Percentiles rank a stretch among this genome's conserved stretches.
Conservation (phyloP, 2,797 vertebrate species). For the Eurystomus glaucurus region DNA sequence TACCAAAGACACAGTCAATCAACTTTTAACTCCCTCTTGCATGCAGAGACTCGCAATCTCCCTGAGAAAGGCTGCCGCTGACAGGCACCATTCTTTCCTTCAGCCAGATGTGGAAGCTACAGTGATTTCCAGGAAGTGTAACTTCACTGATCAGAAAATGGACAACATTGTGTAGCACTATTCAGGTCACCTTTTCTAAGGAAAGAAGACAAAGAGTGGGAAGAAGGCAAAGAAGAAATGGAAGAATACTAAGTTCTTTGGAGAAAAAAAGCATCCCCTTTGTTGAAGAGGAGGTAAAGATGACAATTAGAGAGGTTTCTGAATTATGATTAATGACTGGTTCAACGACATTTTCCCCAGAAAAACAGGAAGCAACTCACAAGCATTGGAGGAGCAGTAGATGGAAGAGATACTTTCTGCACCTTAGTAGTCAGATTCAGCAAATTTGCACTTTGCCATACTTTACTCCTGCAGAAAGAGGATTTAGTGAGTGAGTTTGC, state of each 20-base stretch:
- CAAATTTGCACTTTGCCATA: background rate
- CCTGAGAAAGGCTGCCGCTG: background rate
- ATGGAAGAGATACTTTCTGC: background rate
- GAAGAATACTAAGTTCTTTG: background rate
- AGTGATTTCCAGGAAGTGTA: background rate
- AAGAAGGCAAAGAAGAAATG: background rate
- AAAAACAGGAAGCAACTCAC: background rate
- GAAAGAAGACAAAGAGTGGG: background rate
- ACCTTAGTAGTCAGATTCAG: background rate
- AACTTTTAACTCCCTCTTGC: background rate
- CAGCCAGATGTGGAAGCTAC: background rate
- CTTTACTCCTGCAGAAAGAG: background rate
- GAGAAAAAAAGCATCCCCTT: background rate
- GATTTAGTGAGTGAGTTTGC: background rate
- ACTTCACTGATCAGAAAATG: background rate
- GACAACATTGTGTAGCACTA: background rate
- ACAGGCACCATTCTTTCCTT: background rate
- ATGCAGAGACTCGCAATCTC: fast-evolving
- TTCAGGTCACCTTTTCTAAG: background rate
- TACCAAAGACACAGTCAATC: background rate
- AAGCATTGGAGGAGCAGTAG: background rate
- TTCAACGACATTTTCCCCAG: background rate
- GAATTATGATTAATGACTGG: background rate
- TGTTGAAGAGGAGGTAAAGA: background rate
- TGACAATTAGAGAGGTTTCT: background rate